Conservation (phyloP, 2,888 invertebrate genomes). For the Tenthredo livida region DNA sequence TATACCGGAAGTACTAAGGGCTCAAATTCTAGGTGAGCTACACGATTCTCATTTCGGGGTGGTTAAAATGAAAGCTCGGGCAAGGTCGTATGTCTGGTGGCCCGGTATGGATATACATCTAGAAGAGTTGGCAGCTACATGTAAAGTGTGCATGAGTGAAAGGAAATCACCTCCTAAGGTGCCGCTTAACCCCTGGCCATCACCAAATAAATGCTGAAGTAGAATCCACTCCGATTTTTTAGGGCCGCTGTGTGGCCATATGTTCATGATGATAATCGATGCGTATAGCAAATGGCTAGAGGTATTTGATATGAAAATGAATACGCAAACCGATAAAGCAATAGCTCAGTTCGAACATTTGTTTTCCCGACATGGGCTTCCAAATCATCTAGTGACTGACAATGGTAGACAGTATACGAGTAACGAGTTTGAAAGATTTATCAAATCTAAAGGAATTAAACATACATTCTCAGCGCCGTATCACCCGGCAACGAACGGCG, state of each 20-base stretch:
- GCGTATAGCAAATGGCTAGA: constrained; percentile 54
- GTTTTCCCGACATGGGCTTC: constrained; percentile 35
- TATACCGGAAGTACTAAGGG: constrained; percentile 34
- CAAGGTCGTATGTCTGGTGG: constrained; percentile 54
- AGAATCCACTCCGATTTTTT: constrained; percentile 56
- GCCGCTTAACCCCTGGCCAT: constrained; percentile 53
- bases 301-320: constrained; percentile 30
- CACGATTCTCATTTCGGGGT: constrained; percentile 47
- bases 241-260: constrained; percentile 48
- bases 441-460: constrained; percentile 40
- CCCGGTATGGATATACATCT: constrained; percentile 51
- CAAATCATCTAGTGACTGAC: constrained; percentile 49
- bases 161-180: constrained; percentile 42
- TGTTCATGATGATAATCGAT: constrained; percentile 55
- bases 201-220: constrained; percentile 51
- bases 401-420: constrained; percentile 51
- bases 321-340: not conserved
- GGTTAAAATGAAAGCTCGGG: constrained; percentile 56
- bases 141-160: constrained; percentile 42
- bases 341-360: constrained; percentile 27
- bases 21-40: not conserved
- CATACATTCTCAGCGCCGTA: too few species aligned
- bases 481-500: too few species aligned
- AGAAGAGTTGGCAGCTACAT: constrained; percentile 36
- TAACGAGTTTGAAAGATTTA: constrained; percentile 30